Conservation (phyloP, 2,888 invertebrate genomes). For the Amorpha juglandis region DNA sequence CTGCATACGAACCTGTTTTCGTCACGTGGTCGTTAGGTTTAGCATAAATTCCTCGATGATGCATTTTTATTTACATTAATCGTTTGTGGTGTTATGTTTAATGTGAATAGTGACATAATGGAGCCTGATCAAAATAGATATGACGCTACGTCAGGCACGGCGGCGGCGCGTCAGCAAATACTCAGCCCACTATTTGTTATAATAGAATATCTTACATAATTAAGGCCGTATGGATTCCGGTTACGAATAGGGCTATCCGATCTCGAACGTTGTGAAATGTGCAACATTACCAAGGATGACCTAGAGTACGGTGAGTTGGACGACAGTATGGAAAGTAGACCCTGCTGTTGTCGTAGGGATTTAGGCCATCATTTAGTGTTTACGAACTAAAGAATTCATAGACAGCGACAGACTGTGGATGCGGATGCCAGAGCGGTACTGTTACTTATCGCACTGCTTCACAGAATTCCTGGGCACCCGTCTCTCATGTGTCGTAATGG, state of each 20-base stretch:
- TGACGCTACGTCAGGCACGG: constrained; percentile 5
- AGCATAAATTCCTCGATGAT: constrained; percentile 16
- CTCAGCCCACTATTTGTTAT: constrained; percentile 4
- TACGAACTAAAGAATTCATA: too few relatives aligned
- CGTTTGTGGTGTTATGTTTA: not conserved
- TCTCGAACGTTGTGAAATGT: not conserved
- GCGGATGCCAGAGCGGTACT: too few relatives aligned
- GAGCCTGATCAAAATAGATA: constrained; percentile 13
- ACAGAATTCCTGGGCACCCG: too few relatives aligned
- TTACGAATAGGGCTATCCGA: not conserved
- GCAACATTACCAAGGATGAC: not conserved
- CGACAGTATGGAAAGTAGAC: too few relatives aligned
- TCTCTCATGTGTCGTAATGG: too few relatives aligned
- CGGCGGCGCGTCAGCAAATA: constrained; percentile 14
- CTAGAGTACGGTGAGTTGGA: too few relatives aligned
- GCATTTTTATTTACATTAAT: constrained; percentile 13
- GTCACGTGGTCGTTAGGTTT: not conserved
- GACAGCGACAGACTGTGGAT: too few relatives aligned
- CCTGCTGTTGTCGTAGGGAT: too few relatives aligned
- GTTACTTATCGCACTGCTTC: too few relatives aligned
- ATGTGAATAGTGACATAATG: constrained; percentile 10
- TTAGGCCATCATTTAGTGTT: too few relatives aligned
- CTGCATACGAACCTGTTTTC: not conserved
- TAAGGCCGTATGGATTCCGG: constrained; percentile 10
- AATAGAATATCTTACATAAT: constrained; percentile 17